A percentile compares a stretch with the other conserved stretches of the same genome.
Conservation (phyloP, 2,888 invertebrate genomes). For the Bembecia ichneumoniformis region DNA sequence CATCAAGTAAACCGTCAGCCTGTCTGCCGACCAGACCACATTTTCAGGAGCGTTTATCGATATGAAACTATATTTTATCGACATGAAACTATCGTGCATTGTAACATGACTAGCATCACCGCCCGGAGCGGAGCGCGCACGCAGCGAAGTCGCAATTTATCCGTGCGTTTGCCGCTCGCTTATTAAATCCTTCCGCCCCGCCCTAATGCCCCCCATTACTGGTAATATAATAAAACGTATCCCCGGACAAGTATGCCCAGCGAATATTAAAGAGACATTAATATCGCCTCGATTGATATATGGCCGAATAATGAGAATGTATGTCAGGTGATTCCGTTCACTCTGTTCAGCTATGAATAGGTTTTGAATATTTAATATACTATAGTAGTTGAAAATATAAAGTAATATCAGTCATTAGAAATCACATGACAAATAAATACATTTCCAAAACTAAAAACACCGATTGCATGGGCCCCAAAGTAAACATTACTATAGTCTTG, state of each 20-base stretch:
- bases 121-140: conserved; percentile 48
- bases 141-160: conserved; percentile 49
- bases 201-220: conserved; percentile 66
- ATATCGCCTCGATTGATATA: background rate
- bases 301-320: background rate
- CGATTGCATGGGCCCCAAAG: too few relatives aligned
- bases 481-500: too few relatives aligned
- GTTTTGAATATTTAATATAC: too few relatives aligned
- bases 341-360: background rate
- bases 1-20: too few relatives aligned
- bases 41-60: too few relatives aligned
- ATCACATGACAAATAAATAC: too few relatives aligned
- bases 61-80: conserved; percentile 7
- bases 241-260: conserved; percentile 11
- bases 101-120: conserved; percentile 22
- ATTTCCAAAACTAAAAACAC: too few relatives aligned
- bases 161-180: conserved; percentile 45
- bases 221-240: conserved; percentile 59
- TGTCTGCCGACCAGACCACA: too few relatives aligned
- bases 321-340: background rate
- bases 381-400: too few relatives aligned
- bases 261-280: conserved; percentile 30
- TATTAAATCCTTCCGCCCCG: conserved; percentile 66
- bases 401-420: too few relatives aligned
- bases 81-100: background rate